Evolutionary conservation across 1,140 invertebrate genomes (phyloP).

Genomic region (Drosophila punjabiensis): DNA sequence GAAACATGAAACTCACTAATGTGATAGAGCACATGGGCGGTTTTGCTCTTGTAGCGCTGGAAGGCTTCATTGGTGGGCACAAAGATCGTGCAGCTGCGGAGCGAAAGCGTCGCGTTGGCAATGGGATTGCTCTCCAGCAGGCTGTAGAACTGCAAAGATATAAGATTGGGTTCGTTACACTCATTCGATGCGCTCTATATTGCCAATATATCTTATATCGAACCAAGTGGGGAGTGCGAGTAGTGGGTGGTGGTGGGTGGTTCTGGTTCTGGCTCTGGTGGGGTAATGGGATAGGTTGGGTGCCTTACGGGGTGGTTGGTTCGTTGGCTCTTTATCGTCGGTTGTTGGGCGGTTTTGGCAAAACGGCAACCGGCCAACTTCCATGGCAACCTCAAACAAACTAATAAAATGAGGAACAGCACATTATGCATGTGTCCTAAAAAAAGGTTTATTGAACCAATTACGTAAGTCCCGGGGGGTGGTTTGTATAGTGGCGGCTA

Average conservation of each 20-base stretch:
- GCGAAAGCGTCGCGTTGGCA: constrained; percentile 89
- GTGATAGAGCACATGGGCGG: constrained; percentile 90
- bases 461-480: constrained; percentile 63
- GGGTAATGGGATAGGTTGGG: constrained; percentile 3
- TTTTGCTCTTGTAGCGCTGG: constrained; percentile 87
- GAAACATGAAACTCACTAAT: constrained; percentile 89
- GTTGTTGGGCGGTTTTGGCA: constrained; percentile 53
- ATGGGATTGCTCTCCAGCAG: constrained; percentile 89
- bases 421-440: constrained; percentile 50
- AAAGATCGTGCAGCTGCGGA: constrained; percentile 91
- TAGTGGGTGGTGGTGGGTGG: constrained; percentile 23
- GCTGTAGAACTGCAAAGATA: constrained; percentile 90
- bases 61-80: constrained; percentile 93
- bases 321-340: neutral
- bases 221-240: constrained; percentile 30
- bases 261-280: constrained; percentile 31
- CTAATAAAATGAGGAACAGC: constrained; percentile 49
- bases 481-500: constrained; percentile 22
- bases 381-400: constrained; percentile 77
- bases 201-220: constrained; percentile 47
- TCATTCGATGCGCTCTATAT: constrained; percentile 43
- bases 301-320: constrained; percentile 26
- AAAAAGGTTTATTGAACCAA: constrained; percentile 81
- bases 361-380: constrained; percentile 54
- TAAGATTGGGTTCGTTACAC: constrained; percentile 57